Evolutionary conservation across 30 jellyfish, hydroid and myxozoan species (phyloP), one percentile per base, ranked within the genome.

Genomic region (Hydractinia echinata): DNA sequence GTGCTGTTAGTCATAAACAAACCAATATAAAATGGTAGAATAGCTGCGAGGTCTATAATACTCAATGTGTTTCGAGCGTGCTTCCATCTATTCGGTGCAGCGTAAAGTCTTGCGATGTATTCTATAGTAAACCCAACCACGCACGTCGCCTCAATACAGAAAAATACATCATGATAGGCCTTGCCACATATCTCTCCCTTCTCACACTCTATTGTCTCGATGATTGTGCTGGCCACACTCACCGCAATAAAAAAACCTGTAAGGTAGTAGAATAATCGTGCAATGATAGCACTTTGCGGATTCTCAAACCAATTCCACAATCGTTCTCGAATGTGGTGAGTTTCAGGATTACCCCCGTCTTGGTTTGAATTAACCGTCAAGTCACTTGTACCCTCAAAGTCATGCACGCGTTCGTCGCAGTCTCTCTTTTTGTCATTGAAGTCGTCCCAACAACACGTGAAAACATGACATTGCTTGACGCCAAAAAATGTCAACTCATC

Each of bases 171-270:
- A 54, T 79, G 61, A 86, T 81, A 80, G n/a, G 83, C 88, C 8
- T 85, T 94, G 14, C 97, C 97, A 76, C 97, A 91, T 7, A 91
- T 81, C 60, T 21, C 66, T n/a, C 82, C 83, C 19, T 88, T 86
- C 39, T 85, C 82, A 82, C 97, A 91, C n/a, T 83, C 86, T 39
- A 91, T 83, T 66, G 97, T 91, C 61, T 91, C 97, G 54, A 86
- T 74, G 4, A 91, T 89, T 5, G 97, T 91, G 58, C 89, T 76
- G 67, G 83, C 68, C 20, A 91, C 97, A 73, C 97, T 91, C 11
- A 91, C 79, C 6, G 97, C 95, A 10, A 91, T 91, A 77, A 91
- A 91, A 54, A 91, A 83, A n/a, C 97, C 97, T 4, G 97, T 91
- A 4, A 91, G 87, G 73, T 91, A 91, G 66, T 91, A 91, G 72